Base-by-base conservation (phyloP, 2,888 invertebrate genomes). In the Mesodorylaimus sp. region DNA sequence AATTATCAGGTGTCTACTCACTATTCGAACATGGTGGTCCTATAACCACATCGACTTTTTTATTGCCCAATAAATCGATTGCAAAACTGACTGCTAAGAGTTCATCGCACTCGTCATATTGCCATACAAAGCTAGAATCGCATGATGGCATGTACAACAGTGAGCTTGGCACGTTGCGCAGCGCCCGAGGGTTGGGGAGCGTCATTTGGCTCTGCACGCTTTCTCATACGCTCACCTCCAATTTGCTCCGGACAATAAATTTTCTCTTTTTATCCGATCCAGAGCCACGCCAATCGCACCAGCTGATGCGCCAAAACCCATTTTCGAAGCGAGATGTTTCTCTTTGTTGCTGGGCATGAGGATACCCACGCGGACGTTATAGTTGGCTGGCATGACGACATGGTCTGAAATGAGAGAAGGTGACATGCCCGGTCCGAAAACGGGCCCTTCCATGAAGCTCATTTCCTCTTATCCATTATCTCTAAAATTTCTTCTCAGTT, bases 11-110 rank as follows among this genome's bases (percentile, higher is more conserved):
- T n/a, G n/a, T n/a, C n/a, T n/a, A 29, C 29, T 25, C 23, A 45
- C 45, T 3, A 21, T 21, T 26, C 2, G 45, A 26, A 27, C 45
- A 45, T 13, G 45, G 45, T n/a, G 45, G 45, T 3, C 45, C 45
- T 13, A 45, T 27, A 2, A 45, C 13, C 16, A 45, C 45, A 26
- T 26, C 26, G 27, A 45, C 23, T 13, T 45, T 45, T 2, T n/a
- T 16, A 23, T 28, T 5, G 19, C 3, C 2, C 16, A 45, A 16
- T n/a, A 45, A 2, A 21, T 45, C 45, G 29, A 45, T 28, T 21
- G 19, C 23, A 7, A 3, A 3, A 29, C 45, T 29, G 29, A 45
- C 45, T 3, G 45, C 29, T 2, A 3, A 10, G n/a, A n/a, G 3
- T 10, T 45, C 45, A 3, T 7, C 13, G 19, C 45, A 45, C 5